Percentiles rank a stretch among this genome's conserved stretches.
These are phyloP conservation scores for Synodontis membranacea DNA, from an alignment of 2,113 vertebrate species.

Conservation along the genomic window DNA sequence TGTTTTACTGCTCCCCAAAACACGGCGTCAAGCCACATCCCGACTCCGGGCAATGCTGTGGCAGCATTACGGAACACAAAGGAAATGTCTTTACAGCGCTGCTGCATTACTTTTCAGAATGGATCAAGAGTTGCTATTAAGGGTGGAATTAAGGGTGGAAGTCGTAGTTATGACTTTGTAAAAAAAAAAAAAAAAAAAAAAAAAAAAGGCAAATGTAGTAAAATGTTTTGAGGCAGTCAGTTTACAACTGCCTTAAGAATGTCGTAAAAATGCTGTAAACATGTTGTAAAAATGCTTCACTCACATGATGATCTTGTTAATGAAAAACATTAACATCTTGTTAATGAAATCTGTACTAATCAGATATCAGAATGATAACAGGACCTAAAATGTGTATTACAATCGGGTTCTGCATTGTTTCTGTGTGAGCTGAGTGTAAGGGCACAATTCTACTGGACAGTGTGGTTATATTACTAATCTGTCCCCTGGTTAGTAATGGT, in stretches of 20 bases:
- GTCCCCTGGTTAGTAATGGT: neutral
- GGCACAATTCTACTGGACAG: neutral
- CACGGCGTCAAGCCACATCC: constrained; percentile 72
- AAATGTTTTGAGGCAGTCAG: constrained; percentile 2
- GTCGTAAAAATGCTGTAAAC: constrained; percentile 22
- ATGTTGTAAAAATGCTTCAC: constrained; percentile 26
- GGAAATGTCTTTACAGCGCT: constrained; percentile 30
- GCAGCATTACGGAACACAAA: constrained; percentile 56
- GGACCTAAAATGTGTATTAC: neutral
- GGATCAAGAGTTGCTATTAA: neutral
- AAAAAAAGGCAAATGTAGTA: neutral
- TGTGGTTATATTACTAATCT: neutral
- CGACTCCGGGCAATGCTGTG: constrained; percentile 63
- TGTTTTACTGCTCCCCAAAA: constrained; percentile 77
- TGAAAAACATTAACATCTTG: constrained; percentile 24
- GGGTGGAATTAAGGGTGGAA: neutral
- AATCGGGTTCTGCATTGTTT: neutral
- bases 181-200: neutral
- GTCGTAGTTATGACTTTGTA: constrained; percentile 1
- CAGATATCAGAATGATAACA: neutral
- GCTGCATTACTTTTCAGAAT: constrained; percentile 18
- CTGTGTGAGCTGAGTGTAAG: constrained; percentile 1
- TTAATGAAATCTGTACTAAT: constrained; percentile 21
- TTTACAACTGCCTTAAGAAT: constrained; percentile 20
- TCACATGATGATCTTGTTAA: constrained; percentile 8